phyloP scores from a whole-genome alignment of 2,113 vertebrate species.

The Trochalopteron elliotii region DNA sequence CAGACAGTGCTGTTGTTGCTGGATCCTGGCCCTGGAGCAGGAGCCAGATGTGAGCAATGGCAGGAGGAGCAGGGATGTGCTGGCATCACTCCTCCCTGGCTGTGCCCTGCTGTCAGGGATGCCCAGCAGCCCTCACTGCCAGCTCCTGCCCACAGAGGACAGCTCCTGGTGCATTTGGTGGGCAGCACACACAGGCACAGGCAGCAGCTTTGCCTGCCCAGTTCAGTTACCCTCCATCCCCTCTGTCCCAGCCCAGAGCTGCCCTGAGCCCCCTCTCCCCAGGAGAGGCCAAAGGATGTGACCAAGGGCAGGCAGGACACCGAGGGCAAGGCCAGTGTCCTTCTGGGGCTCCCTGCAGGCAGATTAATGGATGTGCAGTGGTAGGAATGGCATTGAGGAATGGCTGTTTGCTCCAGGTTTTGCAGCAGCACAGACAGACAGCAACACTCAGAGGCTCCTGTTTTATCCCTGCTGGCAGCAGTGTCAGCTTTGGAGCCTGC shows the following conservation, averaged over 20 bases:
- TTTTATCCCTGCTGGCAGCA: not conserved
- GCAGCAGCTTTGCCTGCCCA: not conserved
- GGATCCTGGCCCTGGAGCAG: not conserved
- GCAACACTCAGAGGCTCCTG: not conserved
- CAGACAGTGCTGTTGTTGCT: not conserved
- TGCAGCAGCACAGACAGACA: not conserved
- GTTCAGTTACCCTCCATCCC: not conserved
- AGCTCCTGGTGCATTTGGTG: not conserved
- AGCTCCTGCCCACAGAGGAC: rapidly evolving
- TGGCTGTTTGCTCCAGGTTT: not conserved
- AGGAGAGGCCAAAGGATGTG: not conserved
- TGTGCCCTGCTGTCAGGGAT: not conserved
- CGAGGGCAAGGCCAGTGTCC: not conserved
- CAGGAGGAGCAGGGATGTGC: not conserved
- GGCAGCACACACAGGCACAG: rapidly evolving
- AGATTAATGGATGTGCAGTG: not conserved
- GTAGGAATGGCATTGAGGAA: not conserved
- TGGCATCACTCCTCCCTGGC: not conserved
- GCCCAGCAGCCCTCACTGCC: not conserved
- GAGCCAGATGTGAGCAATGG: not conserved
- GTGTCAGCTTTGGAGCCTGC: not conserved
- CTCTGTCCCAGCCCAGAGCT: not conserved
- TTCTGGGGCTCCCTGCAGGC: not conserved
- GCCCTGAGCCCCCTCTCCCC: not conserved
- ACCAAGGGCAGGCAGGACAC: not conserved